Base-by-base conservation (phyloP, 1,140 invertebrate species). In the Drosophila teissieri region DNA sequence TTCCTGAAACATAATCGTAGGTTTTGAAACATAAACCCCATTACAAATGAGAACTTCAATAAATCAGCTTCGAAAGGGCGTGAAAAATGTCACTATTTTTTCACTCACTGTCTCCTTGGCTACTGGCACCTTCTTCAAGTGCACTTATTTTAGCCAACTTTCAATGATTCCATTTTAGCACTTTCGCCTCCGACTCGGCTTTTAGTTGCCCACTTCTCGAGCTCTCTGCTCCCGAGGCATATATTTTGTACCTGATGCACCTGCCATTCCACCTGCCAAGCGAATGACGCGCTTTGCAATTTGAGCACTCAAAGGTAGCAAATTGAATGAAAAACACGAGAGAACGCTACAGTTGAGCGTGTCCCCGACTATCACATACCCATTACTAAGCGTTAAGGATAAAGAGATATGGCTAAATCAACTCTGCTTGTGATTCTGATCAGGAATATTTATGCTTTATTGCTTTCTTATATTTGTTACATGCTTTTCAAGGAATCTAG, bases 111-210 rank as follows among this genome's bases (percentile, higher is more conserved):
- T 52, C 36, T 48, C 8, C 19, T 31, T 31, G 11, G 36, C 24
- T 10, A 69, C 49, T 68, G 49, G 22, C 63, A 49, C 45, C 63
- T 49, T 63, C 63, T 49, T 63, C 37, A 37, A 54, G 42, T 46
- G 62, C 65, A 69, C 65, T 55, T 69, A 69, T 42, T 69, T 37
- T 24, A n/a, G 51, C 44, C 65, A 72, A 70, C 44, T 49, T 70
- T 57, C 27, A 57, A 46, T 49, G 70, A 70, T 70, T 70, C 51
- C 49, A 69, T 70, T 70, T 70, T 57, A 27, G 44, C 68, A 70
- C 64, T 68, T 68, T 65, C 46, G 44, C 40, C 45, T n/a, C 12
- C 4, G 15, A 22, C 44, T 63, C 45, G 1, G n/a, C 44, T 67
- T 64, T 31, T 60, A n/a, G 40, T 27, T 37, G 3, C 17, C 17